Evolutionary conservation across 2,797 vertebrate genomes (phyloP).

Genomic region (Zonotrichia albicollis): DNA sequence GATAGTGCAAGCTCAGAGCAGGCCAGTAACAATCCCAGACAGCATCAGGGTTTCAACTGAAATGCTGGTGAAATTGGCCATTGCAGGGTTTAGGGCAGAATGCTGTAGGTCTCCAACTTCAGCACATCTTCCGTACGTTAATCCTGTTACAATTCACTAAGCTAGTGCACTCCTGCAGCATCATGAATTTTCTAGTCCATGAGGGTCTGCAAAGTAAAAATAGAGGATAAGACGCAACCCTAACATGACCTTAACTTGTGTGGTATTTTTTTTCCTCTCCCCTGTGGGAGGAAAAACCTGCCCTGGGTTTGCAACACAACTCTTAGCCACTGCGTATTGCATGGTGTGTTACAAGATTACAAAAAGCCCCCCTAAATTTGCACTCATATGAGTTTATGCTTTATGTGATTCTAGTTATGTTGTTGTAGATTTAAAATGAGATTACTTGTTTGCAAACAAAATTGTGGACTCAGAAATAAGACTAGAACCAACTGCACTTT

Average conservation of each 20-base stretch:
- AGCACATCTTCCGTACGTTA: slow-evolving; percentile 47
- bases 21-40: neutral
- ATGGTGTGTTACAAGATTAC: neutral
- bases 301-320: neutral
- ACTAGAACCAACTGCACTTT: neutral
- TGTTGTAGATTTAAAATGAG: neutral
- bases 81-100: slow-evolving; percentile 9
- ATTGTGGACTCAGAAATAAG: neutral
- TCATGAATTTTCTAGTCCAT: neutral
- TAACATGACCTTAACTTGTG: slow-evolving; percentile 50
- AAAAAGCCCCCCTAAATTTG: neutral
- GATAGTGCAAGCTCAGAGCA: neutral
- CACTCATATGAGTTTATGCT: rapidly evolving
- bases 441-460: slow-evolving; percentile 19
- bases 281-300: slow-evolving; percentile 15
- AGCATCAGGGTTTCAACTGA: neutral
- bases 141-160: slow-evolving; percentile 33
- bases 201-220: slow-evolving; percentile 51
- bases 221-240: neutral
- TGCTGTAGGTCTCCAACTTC: slow-evolving; percentile 56
- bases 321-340: neutral
- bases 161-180: slow-evolving; percentile 23
- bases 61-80: slow-evolving; percentile 3
- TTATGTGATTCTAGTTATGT: neutral
- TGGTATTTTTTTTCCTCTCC: neutral